These are phyloP conservation scores for Copidosoma aretas DNA, from an alignment of 2,888 invertebrate genomes.

Conservation along the genomic window DNA sequence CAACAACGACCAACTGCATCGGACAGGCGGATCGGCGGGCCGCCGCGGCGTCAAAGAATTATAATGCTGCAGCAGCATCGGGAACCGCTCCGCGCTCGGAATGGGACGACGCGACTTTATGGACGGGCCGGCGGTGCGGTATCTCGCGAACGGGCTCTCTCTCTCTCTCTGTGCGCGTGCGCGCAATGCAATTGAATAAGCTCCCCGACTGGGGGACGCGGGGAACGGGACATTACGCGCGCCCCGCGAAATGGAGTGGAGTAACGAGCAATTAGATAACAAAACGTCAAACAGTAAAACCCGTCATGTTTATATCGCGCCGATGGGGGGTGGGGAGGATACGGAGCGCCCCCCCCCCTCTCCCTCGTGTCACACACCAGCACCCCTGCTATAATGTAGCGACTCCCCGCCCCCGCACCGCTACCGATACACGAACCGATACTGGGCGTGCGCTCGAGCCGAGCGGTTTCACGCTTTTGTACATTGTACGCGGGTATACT, in stretches of 20 bases:
- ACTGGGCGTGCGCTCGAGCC: no score
- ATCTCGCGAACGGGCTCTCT: slow-evolving; percentile 12
- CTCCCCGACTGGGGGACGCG: no score
- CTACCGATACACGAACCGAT: no score
- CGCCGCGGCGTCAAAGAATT: slow-evolving; percentile 36
- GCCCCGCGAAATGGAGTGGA: neutral
- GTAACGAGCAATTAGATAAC: slow-evolving; percentile 58
- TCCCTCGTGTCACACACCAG: neutral
- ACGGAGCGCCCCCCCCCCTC: neutral
- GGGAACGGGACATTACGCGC: no score
- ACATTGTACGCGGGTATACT: no score
- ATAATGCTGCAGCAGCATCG: slow-evolving; percentile 32
- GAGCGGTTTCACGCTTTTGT: no score
- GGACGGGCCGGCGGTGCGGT: slow-evolving; percentile 4
- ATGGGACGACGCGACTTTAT: neutral
- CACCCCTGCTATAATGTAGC: no score
- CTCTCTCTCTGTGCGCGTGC: no score
- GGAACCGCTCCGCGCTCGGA: neutral
- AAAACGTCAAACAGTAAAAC: slow-evolving; percentile 59
- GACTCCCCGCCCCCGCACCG: no score
- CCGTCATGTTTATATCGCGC: slow-evolving; percentile 47
- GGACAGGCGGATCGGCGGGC: no score
- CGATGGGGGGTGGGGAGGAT: no score
- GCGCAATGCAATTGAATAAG: no score
- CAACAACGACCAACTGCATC: neutral